phyloP scores from a whole-genome alignment of 2,113 vertebrate genomes.

The Nannospalax galili region DNA sequence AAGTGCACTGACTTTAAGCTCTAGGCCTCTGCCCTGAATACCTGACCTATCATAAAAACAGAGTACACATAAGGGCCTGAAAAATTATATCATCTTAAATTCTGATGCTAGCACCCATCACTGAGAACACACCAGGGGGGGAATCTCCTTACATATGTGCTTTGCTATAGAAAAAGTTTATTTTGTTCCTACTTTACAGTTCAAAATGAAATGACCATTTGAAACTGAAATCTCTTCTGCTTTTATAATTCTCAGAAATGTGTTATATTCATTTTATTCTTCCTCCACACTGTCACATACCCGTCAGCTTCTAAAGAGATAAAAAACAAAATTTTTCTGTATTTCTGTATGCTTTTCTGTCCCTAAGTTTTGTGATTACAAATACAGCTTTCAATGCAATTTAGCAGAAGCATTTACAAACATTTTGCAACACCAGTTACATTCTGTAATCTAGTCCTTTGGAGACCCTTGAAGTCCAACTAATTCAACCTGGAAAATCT shows the following conservation, averaged over 20 bases:
- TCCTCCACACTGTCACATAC: not conserved
- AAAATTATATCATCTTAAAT: not conserved
- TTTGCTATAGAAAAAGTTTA: constrained; percentile 15
- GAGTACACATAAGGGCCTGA: not conserved
- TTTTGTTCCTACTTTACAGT: constrained; percentile 29
- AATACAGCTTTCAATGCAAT: constrained; percentile 2
- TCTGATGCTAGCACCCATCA: not conserved
- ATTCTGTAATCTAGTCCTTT: constrained; percentile 17
- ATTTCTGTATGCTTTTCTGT: not conserved
- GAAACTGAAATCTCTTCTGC: constrained; percentile 29
- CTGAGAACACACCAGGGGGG: not conserved
- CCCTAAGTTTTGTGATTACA: not conserved
- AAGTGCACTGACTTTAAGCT: not conserved
- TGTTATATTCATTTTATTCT: constrained; percentile 21
- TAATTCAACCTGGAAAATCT: constrained; percentile 10
- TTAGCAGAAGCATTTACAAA: constrained; percentile 25
- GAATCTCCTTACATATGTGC: not conserved
- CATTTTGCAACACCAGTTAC: constrained; percentile 16
- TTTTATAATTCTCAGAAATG: constrained; percentile 33
- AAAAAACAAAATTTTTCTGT: constrained; percentile 13
- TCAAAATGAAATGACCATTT: constrained; percentile 56
- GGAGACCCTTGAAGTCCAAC: not conserved
- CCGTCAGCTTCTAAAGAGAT: not conserved
- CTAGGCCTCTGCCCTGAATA: not conserved
- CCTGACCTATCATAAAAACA: not conserved